Evolutionary conservation across 1,140 invertebrate genomes (phyloP).

Genomic region (Pinna nobilis): DNA sequence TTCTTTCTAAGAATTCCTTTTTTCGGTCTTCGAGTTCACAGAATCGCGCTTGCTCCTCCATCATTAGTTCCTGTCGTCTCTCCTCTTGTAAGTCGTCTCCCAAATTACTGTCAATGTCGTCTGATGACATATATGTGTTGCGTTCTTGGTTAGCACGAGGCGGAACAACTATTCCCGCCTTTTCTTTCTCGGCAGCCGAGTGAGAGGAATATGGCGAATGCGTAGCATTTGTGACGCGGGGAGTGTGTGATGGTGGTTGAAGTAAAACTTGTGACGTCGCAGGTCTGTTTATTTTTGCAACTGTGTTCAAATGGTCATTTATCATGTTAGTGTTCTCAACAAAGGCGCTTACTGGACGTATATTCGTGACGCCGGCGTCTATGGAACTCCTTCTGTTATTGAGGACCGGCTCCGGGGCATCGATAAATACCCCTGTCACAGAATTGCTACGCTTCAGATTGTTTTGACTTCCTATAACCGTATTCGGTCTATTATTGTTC

Average conservation of each 20-base stretch:
- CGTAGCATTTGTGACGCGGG: constrained; percentile 1
- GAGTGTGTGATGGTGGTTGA: not conserved
- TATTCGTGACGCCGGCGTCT: constrained; percentile 21
- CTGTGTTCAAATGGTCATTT: not conserved
- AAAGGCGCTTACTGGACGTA: constrained; percentile 47
- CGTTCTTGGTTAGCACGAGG: constrained; percentile 2
- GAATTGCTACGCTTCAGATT: constrained; percentile 58
- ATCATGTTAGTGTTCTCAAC: constrained; percentile 13
- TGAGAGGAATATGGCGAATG: constrained; percentile 46
- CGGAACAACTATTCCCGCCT: constrained; percentile 12
- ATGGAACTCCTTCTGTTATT: constrained; percentile 38
- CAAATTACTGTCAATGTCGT: constrained; percentile 58
- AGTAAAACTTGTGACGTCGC: constrained; percentile 13
- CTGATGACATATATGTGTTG: constrained; percentile 33
- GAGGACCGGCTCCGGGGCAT: constrained; percentile 44
- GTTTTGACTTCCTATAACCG: constrained; percentile 26
- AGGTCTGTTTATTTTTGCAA: constrained; percentile 17
- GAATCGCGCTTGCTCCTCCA: constrained; percentile 53
- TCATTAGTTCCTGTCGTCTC: constrained; percentile 59
- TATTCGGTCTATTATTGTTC: constrained; percentile 35
- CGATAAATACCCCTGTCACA: constrained; percentile 62
- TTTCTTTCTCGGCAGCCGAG: constrained; percentile 49
- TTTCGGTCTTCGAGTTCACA: constrained; percentile 52
- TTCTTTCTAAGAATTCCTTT: constrained; percentile 55
- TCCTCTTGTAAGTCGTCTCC: constrained; percentile 60